These are phyloP conservation scores for Trogon surrucura DNA, from an alignment of 2,113 vertebrate species.

Conservation along the genomic window DNA sequence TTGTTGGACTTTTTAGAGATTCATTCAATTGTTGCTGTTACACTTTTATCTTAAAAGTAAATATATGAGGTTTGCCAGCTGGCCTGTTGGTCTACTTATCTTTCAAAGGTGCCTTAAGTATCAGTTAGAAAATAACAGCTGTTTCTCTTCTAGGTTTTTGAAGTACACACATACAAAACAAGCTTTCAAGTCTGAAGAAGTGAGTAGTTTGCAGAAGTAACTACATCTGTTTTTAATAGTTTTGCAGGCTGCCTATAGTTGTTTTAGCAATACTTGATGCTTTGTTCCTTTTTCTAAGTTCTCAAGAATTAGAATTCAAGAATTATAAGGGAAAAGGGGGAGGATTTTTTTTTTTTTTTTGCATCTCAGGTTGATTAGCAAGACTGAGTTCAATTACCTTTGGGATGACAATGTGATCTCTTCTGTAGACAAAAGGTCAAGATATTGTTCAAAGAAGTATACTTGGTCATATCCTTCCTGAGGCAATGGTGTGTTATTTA, in stretches of 20 bases:
- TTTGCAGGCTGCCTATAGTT: neutral
- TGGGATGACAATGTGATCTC: neutral
- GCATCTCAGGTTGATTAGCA: neutral
- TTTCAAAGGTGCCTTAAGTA: neutral
- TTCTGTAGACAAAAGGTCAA: constrained; percentile 88
- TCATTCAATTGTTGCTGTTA: neutral
- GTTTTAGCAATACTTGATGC: neutral
- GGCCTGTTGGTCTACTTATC: neutral
- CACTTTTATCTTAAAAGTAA: neutral
- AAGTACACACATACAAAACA: constrained; percentile 97
- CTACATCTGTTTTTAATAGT: neutral
- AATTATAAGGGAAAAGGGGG: neutral
- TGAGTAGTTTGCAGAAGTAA: constrained; percentile 63
- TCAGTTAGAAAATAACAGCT: neutral
- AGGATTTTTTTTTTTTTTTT: neutral
- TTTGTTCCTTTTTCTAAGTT: neutral
- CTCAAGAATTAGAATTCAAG: neutral
- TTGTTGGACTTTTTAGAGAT: neutral
- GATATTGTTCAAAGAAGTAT: constrained; percentile 97
- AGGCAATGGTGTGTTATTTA: constrained; percentile 99
- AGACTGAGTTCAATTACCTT: neutral
- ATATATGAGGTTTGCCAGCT: neutral
- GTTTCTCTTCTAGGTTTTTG: constrained; percentile 85
- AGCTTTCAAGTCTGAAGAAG: constrained; percentile 98
- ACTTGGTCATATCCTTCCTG: constrained; percentile 92